These are phyloP conservation scores for Saguinus midas DNA, from an alignment of 2,113 vertebrate species.

Conservation along the genomic window DNA sequence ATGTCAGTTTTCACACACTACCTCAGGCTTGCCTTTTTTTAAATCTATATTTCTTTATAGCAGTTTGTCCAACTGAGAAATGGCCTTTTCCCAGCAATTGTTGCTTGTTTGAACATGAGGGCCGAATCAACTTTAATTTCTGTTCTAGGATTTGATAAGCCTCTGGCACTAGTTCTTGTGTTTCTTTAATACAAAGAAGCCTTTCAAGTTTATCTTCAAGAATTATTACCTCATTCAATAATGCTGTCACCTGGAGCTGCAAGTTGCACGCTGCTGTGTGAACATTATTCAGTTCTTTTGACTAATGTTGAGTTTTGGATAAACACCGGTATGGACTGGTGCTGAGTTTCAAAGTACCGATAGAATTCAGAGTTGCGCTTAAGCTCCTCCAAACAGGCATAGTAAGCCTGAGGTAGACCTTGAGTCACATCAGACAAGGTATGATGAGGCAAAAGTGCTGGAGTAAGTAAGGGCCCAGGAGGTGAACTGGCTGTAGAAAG, in stretches of 20 bases:
- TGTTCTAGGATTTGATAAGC: slow-evolving; percentile 91
- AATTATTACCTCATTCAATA: slow-evolving; percentile 98
- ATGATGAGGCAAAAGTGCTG: slow-evolving; percentile 83
- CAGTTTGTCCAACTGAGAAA: slow-evolving; percentile 93
- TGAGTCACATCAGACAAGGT: slow-evolving; percentile 88
- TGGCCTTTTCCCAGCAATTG: slow-evolving; percentile 97
- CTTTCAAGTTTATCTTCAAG: slow-evolving; percentile 98
- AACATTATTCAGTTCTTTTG: slow-evolving; percentile 89
- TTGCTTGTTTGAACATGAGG: slow-evolving; percentile 95
- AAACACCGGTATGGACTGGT: slow-evolving; percentile 78
- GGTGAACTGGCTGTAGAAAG: slow-evolving; percentile 88
- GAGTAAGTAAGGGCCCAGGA: slow-evolving; percentile 70
- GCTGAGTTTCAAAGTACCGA: slow-evolving; percentile 94
- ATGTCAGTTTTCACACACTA: slow-evolving; percentile 83
- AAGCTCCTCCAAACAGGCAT: slow-evolving; percentile 91
- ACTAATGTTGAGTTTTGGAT: slow-evolving; percentile 83
- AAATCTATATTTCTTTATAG: slow-evolving; percentile 84
- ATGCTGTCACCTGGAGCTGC: slow-evolving; percentile 96
- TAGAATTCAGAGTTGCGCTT: slow-evolving; percentile 97
- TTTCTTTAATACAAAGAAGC: slow-evolving; percentile 91
- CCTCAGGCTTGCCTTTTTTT: slow-evolving; percentile 84
- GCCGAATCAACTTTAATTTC: slow-evolving; percentile 92
- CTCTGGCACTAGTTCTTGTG: slow-evolving; percentile 86
- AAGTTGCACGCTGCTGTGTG: slow-evolving; percentile 95
- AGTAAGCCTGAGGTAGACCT: slow-evolving; percentile 88